phyloP scores from a whole-genome alignment of 1,140 invertebrate species.

The Dendroctonus ponderosae region DNA sequence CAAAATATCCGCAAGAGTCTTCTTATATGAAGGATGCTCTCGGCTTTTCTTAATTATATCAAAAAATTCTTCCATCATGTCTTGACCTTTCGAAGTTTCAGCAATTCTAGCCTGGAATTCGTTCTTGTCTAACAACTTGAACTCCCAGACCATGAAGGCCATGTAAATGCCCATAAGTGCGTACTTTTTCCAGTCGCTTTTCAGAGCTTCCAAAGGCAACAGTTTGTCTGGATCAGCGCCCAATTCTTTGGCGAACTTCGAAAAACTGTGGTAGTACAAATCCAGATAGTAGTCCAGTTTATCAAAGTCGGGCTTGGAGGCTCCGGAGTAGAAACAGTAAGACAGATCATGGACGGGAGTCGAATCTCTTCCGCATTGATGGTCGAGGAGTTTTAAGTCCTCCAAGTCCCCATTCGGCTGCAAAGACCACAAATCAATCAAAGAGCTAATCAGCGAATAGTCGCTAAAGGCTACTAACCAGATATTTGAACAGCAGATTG shows the following conservation, averaged over 20 bases:
- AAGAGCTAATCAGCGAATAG: background rate
- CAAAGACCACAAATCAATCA: background rate
- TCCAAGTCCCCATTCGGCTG: background rate
- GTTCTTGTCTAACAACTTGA: constrained; percentile 7
- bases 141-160: constrained; percentile 16
- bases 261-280: constrained; percentile 56
- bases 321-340: constrained; percentile 59
- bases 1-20: no score
- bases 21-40: no score
- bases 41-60: no score
- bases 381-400: constrained; percentile 51
- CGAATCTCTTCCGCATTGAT: constrained; percentile 56
- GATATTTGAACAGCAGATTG: constrained; percentile 58
- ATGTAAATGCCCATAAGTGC: constrained; percentile 43
- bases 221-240: constrained; percentile 51
- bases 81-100: no score
- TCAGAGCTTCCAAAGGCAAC: constrained; percentile 51
- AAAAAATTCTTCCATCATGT: no score
- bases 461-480: constrained; percentile 36
- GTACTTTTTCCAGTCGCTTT: constrained; percentile 47
- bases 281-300: constrained; percentile 53
- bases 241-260: constrained; percentile 47
- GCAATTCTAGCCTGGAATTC: no score
- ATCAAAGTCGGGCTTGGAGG: constrained; percentile 52
- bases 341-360: constrained; percentile 60